phyloP scores from a whole-genome alignment of 2,797 vertebrate species.

The Allobates femoralis region DNA sequence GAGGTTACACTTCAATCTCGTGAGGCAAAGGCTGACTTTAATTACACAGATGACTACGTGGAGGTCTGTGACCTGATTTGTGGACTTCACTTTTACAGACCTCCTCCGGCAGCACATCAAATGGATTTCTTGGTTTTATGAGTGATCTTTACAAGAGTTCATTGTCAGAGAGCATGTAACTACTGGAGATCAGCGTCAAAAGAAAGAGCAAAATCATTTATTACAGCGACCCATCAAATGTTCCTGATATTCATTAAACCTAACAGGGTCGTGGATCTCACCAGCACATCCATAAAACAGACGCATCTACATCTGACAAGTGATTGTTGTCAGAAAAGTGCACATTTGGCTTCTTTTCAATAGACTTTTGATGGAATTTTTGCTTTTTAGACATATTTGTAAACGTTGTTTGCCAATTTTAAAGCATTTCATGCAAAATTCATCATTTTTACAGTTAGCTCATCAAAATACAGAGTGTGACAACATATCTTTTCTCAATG shows the following conservation, averaged over 20 bases:
- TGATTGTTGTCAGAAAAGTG: too few species aligned
- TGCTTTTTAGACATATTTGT: too few species aligned
- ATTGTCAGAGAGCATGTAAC: neutral
- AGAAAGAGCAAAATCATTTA: neutral
- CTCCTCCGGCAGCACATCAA: neutral
- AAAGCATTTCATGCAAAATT: too few species aligned
- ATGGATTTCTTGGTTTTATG: neutral
- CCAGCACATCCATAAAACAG: neutral
- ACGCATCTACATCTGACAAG: too few species aligned
- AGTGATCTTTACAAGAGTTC: slow-evolving; percentile 21
- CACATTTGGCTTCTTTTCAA: too few species aligned
- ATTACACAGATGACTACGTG: slow-evolving; percentile 8
- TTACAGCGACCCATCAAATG: neutral
- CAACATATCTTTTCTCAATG: too few species aligned
- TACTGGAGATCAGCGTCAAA: neutral
- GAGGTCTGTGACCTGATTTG: slow-evolving; percentile 8
- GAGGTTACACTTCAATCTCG: neutral
- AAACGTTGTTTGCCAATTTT: too few species aligned
- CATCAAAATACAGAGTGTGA: too few species aligned
- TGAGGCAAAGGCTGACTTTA: neutral
- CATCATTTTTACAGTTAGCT: too few species aligned
- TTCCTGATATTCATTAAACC: neutral
- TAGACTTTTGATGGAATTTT: neutral
- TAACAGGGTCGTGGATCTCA: neutral
- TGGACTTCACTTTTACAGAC: neutral